Percentiles rank a stretch among this genome's conserved stretches.
These are phyloP conservation scores for Polydrusus pterygomalis DNA, from an alignment of 2,888 invertebrate species.

Conservation along the genomic window DNA sequence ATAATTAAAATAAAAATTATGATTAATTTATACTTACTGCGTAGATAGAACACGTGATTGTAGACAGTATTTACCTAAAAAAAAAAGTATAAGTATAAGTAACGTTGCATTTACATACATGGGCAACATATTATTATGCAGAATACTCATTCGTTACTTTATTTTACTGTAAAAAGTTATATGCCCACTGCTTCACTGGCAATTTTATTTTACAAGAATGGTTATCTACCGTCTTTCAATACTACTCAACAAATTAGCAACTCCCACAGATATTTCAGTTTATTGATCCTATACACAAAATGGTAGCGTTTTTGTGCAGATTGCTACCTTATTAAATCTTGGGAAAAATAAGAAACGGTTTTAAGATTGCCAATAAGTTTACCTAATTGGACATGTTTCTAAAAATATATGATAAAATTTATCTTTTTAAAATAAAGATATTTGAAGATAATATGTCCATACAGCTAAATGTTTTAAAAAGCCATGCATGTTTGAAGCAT, in stretches of 20 bases:
- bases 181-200: not conserved
- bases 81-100: not conserved
- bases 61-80: not conserved
- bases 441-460: too few relatives aligned
- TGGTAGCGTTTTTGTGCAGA: not conserved
- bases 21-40: too few relatives aligned
- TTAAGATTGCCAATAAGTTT: not conserved
- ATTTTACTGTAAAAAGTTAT: not conserved
- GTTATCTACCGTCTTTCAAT: not conserved
- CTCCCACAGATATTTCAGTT: constrained; percentile 8
- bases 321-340: constrained; percentile 8
- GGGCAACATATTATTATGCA: too few relatives aligned
- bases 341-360: not conserved
- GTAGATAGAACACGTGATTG: not conserved
- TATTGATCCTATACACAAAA: not conserved
- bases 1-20: too few relatives aligned
- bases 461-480: too few relatives aligned
- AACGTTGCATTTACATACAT: too few relatives aligned
- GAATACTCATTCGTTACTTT: too few relatives aligned
- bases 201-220: constrained; percentile 6
- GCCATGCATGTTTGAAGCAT: too few relatives aligned
- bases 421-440: not conserved
- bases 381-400: not conserved
- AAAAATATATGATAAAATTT: not conserved
- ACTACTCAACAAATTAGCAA: constrained; percentile 11